These are phyloP conservation scores for Hyperoodon ampullatus DNA, from an alignment of 2,113 vertebrate genomes.

Conservation along the genomic window DNA sequence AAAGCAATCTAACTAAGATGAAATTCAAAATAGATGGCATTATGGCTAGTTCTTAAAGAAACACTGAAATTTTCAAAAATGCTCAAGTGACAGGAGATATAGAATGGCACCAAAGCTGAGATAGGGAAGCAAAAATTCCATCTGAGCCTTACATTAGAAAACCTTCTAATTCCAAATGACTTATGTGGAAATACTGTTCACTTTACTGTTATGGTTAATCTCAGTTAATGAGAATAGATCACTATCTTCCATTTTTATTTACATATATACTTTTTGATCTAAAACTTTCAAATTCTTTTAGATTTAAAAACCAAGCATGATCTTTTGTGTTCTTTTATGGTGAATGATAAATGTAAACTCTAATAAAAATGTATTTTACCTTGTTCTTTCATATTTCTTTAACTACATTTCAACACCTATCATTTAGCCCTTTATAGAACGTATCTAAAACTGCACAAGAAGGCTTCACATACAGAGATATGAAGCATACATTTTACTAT, in stretches of 20 bases:
- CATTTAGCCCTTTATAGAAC: neutral
- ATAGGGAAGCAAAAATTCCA: neutral
- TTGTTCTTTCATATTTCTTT: neutral
- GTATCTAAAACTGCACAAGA: neutral
- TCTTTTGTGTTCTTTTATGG: neutral
- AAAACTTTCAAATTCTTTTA: neutral
- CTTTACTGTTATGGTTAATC: neutral
- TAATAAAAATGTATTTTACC: neutral
- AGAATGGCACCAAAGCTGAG: neutral
- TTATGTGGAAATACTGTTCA: neutral
- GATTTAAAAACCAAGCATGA: neutral
- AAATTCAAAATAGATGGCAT: neutral
- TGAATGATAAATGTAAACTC: neutral
- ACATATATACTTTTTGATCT: neutral
- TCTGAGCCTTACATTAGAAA: neutral
- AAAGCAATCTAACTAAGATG: neutral
- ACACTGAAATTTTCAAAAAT: neutral
- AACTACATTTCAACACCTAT: neutral
- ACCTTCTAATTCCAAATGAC: neutral
- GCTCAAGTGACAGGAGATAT: accelerated
- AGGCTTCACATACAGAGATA: neutral
- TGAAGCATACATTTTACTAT: neutral
- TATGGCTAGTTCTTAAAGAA: neutral
- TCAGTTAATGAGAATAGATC: neutral
- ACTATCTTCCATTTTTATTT: neutral